Conservation (phyloP, 2,888 invertebrate species). For the Synanthedon andrenaeformis region DNA sequence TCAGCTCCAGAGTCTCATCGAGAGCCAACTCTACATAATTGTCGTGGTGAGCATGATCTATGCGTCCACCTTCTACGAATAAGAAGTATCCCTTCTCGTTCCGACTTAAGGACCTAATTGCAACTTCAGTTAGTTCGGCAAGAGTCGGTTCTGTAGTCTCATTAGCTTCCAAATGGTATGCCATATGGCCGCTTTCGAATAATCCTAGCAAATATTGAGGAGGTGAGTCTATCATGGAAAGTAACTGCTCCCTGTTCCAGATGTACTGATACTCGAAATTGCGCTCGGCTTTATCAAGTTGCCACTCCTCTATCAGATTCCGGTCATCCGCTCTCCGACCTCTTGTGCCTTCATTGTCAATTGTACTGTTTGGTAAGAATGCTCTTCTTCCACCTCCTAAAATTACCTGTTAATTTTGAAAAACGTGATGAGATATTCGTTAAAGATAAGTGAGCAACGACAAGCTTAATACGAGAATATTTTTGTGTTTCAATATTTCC, state of each 20-base stretch:
- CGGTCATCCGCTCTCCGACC: constrained; percentile 69
- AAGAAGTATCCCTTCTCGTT: constrained; percentile 79
- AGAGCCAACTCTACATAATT: constrained; percentile 70
- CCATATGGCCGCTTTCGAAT: constrained; percentile 73
- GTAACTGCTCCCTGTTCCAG: constrained; percentile 71
- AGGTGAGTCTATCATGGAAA: constrained; percentile 34
- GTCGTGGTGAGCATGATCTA: constrained; percentile 77
- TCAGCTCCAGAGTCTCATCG: constrained; percentile 76
- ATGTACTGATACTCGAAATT: constrained; percentile 60
- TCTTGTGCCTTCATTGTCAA: constrained; percentile 62
- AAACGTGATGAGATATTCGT: no score
- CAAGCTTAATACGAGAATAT: no score
- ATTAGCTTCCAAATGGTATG: constrained; percentile 77
- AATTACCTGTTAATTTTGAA: constrained; percentile 58
- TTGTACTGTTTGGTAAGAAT: constrained; percentile 66
- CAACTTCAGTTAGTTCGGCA: constrained; percentile 62
- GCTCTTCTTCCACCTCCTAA: constrained; percentile 79
- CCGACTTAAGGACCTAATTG: constrained; percentile 75
- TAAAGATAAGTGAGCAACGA: no score
- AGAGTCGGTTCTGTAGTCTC: constrained; percentile 49
- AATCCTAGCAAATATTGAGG: constrained; percentile 75
- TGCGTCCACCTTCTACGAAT: constrained; percentile 79
- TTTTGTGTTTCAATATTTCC: no score
- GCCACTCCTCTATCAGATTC: constrained; percentile 78
- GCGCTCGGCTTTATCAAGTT: constrained; percentile 40